A percentile compares a stretch with the other conserved stretches of the same genome.
These are phyloP conservation scores for Pantala flavescens DNA, from an alignment of 1,140 invertebrate species.

Conservation along the genomic window DNA sequence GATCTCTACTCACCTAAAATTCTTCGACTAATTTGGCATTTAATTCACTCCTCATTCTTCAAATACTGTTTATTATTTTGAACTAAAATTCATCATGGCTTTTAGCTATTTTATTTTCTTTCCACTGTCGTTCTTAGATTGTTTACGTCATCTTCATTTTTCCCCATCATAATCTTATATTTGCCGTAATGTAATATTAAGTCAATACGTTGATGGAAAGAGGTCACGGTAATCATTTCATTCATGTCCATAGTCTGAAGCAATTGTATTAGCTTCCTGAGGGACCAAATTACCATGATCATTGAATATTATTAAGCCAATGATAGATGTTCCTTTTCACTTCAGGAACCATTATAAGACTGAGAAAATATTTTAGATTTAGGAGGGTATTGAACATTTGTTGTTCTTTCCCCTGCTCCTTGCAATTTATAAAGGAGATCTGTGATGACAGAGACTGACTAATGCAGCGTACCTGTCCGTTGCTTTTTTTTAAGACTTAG, in stretches of 20 bases:
- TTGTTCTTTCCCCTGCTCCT: background rate
- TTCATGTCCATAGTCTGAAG: background rate
- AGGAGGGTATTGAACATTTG: background rate
- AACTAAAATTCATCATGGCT: too few species aligned
- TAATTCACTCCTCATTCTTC: too few species aligned
- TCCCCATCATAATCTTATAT: too few species aligned
- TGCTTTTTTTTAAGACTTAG: background rate
- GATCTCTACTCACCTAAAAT: too few species aligned
- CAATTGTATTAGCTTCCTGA: background rate
- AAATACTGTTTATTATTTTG: too few species aligned
- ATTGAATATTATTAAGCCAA: background rate
- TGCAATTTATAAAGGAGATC: background rate
- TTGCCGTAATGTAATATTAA: too few species aligned
- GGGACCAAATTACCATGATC: conserved; percentile 5
- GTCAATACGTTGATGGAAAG: too few species aligned
- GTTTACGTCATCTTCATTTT: too few species aligned
- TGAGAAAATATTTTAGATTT: conserved; percentile 2
- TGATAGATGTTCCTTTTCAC: background rate
- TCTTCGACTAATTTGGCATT: too few species aligned
- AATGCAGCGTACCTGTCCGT: background rate
- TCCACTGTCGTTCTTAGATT: too few species aligned
- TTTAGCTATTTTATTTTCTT: too few species aligned
- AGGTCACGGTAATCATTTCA: too few species aligned
- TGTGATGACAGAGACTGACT: conserved; percentile 6
- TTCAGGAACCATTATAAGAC: conserved; percentile 4